phyloP scores from a whole-genome alignment of 1,140 invertebrate genomes.

The Drosophila nigromelanica region DNA sequence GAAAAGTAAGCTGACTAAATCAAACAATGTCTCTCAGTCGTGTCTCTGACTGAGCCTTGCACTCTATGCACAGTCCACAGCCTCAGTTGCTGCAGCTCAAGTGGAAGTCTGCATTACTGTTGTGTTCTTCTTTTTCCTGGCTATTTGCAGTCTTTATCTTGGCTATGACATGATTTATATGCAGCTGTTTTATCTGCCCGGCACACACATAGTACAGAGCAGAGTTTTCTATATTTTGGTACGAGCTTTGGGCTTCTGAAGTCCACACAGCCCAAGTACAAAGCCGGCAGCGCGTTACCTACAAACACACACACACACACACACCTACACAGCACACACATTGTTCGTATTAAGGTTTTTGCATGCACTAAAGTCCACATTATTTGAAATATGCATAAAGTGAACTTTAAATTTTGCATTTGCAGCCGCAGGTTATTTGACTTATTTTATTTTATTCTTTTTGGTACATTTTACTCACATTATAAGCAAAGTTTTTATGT shows the following conservation, averaged over 20 bases:
- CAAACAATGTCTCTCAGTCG: constrained; percentile 35
- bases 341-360: constrained; percentile 39
- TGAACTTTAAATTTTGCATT: constrained; percentile 61
- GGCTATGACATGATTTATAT: constrained; percentile 77
- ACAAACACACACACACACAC: constrained; percentile 17
- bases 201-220: constrained; percentile 36
- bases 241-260: constrained; percentile 6
- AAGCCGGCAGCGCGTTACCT: constrained; percentile 49
- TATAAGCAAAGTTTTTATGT: constrained; percentile 1
- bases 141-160: constrained; percentile 74
- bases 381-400: constrained; percentile 76
- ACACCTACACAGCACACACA: constrained; percentile 16
- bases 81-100: constrained; percentile 17
- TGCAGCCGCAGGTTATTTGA: constrained; percentile 15
- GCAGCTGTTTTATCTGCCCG: constrained; percentile 69
- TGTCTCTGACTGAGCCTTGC: constrained; percentile 16
- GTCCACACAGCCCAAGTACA: constrained; percentile 39
- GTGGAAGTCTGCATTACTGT: constrained; percentile 20
- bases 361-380: constrained; percentile 54
- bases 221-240: constrained; percentile 13
- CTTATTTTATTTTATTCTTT: constrained; percentile 16
- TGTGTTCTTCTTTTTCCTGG: constrained; percentile 21
- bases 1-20: constrained; percentile 38
- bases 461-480: constrained; percentile 5
- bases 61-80: neutral